Evolutionary conservation across 2,888 invertebrate genomes (phyloP).

Genomic region (Dasysyrphus tricinctus): DNA sequence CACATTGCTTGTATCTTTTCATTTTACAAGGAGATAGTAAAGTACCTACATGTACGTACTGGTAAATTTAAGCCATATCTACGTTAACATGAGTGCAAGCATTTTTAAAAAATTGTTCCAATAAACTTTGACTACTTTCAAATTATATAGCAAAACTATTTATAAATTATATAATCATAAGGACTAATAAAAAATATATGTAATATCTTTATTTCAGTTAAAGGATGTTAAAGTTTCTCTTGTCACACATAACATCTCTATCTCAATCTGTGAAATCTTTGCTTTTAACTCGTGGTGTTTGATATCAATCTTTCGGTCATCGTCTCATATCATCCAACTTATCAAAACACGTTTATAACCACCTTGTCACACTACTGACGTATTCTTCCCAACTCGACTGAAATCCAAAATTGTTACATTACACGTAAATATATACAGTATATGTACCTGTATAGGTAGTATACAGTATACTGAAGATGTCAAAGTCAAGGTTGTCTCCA

Average conservation of each 20-base stretch:
- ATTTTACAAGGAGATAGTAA: too few relatives aligned
- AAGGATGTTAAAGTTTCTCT: not conserved
- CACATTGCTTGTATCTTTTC: too few relatives aligned
- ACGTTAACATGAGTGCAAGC: too few relatives aligned
- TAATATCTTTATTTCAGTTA: too few relatives aligned
- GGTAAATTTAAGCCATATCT: too few relatives aligned
- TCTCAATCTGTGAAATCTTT: not conserved
- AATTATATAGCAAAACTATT: too few relatives aligned
- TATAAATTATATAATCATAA: too few relatives aligned
- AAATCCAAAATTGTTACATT: constrained; percentile 69
- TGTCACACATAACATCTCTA: not conserved
- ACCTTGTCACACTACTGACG: constrained; percentile 50
- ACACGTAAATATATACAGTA: constrained; percentile 3
- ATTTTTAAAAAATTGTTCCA: too few relatives aligned
- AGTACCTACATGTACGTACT: too few relatives aligned
- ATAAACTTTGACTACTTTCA: too few relatives aligned
- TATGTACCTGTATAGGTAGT: not conserved
- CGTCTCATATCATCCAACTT: constrained; percentile 24
- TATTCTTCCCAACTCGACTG: constrained; percentile 13
- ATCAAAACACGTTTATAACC: constrained; percentile 44
- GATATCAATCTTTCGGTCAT: constrained; percentile 11
- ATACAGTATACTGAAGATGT: constrained; percentile 38
- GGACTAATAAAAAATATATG: too few relatives aligned
- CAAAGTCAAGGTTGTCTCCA: constrained; percentile 68
- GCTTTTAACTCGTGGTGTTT: not conserved